phyloP scores from a whole-genome alignment of 2,113 vertebrate species.

The Ciconia maguari region DNA sequence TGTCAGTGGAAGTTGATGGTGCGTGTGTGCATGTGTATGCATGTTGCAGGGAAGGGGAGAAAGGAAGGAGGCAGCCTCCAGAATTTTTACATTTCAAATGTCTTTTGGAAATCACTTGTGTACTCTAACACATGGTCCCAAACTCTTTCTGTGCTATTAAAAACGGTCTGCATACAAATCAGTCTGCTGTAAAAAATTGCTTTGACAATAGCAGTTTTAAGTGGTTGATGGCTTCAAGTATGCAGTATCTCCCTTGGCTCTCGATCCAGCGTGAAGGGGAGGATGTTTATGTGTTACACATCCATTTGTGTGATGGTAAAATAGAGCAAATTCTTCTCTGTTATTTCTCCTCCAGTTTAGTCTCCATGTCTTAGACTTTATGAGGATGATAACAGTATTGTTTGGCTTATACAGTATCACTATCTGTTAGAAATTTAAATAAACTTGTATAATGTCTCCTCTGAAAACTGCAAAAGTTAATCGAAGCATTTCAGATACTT shows the following conservation, averaged over 20 bases:
- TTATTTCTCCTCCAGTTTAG: conserved; percentile 48
- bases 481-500: not conserved
- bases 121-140: conserved; percentile 39
- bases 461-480: not conserved
- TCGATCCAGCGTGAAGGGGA: conserved; percentile 46
- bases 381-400: not conserved
- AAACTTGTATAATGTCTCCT: not conserved
- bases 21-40: conserved; percentile 58
- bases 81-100: conserved; percentile 74
- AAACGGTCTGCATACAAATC: conserved; percentile 65
- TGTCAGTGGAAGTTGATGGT: conserved; percentile 72
- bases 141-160: conserved; percentile 66
- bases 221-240: conserved; percentile 62
- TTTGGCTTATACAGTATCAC: not conserved
- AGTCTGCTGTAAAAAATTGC: conserved; percentile 72
- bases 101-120: conserved; percentile 71
- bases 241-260: conserved; percentile 46
- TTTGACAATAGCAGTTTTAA: conserved; percentile 72
- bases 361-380: not conserved
- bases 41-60: conserved; percentile 33
- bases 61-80: conserved; percentile 33
- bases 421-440: not conserved
- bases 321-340: not conserved
- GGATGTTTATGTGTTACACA: conserved; percentile 65
- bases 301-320: conserved; percentile 22